Evolutionary conservation across 2,113 vertebrate genomes (phyloP).

Genomic region (Glareola pratincola): DNA sequence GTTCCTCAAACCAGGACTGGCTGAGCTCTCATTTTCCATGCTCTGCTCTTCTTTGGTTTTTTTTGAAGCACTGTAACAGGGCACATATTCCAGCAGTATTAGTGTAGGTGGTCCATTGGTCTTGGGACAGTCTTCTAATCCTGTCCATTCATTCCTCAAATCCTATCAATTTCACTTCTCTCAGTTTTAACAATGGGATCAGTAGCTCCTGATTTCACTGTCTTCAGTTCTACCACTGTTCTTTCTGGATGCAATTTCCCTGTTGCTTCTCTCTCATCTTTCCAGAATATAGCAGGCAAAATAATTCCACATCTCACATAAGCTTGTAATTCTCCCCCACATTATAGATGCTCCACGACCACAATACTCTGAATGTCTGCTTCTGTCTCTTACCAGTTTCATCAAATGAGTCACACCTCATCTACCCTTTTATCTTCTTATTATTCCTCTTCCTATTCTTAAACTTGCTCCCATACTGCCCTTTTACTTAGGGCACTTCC

Average conservation of each 20-base stretch:
- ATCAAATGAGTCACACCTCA: neutral
- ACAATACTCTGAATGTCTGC: neutral
- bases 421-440: neutral
- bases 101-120: neutral
- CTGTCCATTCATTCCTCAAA: neutral
- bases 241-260: neutral
- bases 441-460: neutral
- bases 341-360: neutral
- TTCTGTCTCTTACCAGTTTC: neutral
- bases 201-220: neutral
- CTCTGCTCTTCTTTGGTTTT: neutral
- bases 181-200: neutral
- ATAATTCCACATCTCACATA: neutral
- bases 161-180: neutral
- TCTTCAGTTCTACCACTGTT: neutral
- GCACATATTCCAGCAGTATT: neutral
- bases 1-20: neutral
- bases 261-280: neutral
- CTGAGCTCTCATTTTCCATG: neutral
- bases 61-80: neutral
- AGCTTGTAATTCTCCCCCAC: neutral
- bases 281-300: neutral
- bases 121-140: neutral
- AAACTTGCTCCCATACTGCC: neutral
- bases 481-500: neutral